These are phyloP conservation scores for Agriotes lineatus DNA, from an alignment of 2,888 invertebrate species.

Conservation along the genomic window DNA sequence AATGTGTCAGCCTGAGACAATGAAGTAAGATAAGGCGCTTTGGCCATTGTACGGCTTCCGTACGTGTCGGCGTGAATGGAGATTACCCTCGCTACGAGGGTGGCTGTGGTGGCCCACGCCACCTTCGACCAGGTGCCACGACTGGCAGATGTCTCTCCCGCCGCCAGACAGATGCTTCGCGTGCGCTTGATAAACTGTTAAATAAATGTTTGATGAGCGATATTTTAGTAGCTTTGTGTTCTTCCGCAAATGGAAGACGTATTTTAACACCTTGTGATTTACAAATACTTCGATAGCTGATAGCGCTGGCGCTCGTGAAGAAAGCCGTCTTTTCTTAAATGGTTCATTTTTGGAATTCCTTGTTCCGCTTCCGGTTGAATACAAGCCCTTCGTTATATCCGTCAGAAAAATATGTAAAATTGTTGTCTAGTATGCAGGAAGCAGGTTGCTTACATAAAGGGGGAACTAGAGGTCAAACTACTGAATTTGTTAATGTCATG, in stretches of 20 bases:
- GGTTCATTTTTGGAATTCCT: conserved; percentile 11
- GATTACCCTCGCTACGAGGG: conserved; percentile 29
- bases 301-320: no score
- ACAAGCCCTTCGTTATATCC: no score
- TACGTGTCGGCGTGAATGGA: conserved; percentile 32
- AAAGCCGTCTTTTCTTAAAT: neutral
- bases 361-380: conserved; percentile 16
- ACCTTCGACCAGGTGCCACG: conserved; percentile 40
- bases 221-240: conserved; percentile 21
- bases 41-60: conserved; percentile 29
- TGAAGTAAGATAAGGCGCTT: conserved; percentile 37
- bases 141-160: conserved; percentile 44
- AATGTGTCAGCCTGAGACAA: conserved; percentile 42
- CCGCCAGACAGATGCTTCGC: conserved; percentile 39
- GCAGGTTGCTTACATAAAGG: no score
- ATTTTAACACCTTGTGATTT: conserved; percentile 22
- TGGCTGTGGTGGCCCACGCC: conserved; percentile 28
- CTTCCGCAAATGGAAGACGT: conserved; percentile 1
- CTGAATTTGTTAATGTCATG: no score
- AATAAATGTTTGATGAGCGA: conserved; percentile 36
- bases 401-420: no score
- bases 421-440: no score
- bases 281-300: conserved; percentile 1
- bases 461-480: no score
- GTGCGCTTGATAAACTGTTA: conserved; percentile 38